phyloP scores from a whole-genome alignment of 2,797 vertebrate species.

The Poeciliopsis infans region DNA sequence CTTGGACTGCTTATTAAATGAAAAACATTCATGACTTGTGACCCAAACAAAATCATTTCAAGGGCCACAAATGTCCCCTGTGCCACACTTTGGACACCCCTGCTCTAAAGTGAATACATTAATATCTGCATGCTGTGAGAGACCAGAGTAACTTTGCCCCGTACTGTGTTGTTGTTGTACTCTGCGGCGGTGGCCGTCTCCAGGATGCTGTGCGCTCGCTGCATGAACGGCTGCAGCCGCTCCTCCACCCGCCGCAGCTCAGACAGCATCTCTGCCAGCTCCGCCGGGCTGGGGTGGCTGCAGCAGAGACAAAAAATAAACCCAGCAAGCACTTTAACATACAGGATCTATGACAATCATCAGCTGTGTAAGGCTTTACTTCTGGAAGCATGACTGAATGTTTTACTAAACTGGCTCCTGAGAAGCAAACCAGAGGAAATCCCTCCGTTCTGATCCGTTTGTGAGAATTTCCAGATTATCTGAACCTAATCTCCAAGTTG shows the following conservation, averaged over 20 bases:
- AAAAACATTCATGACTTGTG: too few species aligned
- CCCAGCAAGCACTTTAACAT: not conserved
- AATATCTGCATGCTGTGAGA: not conserved
- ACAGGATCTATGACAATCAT: too few species aligned
- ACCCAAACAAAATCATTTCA: too few species aligned
- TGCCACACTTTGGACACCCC: too few species aligned
- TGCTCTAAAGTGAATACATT: not conserved
- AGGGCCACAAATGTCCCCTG: too few species aligned
- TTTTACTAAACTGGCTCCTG: not conserved
- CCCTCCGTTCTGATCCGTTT: not conserved
- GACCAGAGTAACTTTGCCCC: slow-evolving; percentile 14
- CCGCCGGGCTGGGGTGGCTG: slow-evolving; percentile 88
- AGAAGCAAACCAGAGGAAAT: not conserved
- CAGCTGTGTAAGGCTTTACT: too few species aligned
- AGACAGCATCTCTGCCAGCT: slow-evolving; percentile 88
- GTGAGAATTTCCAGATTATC: not conserved
- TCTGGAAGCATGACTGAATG: not conserved
- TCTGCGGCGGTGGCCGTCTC: slow-evolving; percentile 84
- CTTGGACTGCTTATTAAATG: too few species aligned
- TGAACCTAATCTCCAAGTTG: not conserved
- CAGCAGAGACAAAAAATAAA: not conserved
- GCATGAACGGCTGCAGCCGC: slow-evolving; percentile 89
- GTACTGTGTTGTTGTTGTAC: slow-evolving; percentile 90
- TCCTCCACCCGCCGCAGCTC: slow-evolving; percentile 88
- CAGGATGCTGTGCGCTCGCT: slow-evolving; percentile 88